Conservation (phyloP, 2,113 vertebrate genomes). For the Sebastes fasciatus region DNA sequence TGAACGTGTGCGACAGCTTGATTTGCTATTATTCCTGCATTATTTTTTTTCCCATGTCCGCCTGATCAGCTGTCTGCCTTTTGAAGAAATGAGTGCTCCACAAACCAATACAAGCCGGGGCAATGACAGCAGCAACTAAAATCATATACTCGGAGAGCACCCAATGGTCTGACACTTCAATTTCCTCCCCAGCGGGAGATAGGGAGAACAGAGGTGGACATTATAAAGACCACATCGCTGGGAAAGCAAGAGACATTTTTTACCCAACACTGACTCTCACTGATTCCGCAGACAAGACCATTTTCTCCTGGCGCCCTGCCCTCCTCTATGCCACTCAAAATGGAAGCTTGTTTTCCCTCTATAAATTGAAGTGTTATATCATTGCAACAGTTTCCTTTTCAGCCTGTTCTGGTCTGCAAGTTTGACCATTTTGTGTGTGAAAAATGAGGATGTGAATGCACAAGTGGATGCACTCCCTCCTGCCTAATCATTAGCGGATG, state of each 20-base stretch:
- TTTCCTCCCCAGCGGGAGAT: constrained; percentile 79
- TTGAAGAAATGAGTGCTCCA: constrained; percentile 66
- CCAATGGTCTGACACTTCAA: constrained; percentile 81
- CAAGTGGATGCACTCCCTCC: constrained; percentile 51
- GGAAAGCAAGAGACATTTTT: constrained; percentile 68
- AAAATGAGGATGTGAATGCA: constrained; percentile 44
- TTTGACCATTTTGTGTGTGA: constrained; percentile 55
- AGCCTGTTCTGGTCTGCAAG: constrained; percentile 41
- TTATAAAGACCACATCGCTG: constrained; percentile 69
- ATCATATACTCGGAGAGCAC: constrained; percentile 70
- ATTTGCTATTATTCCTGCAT: constrained; percentile 47
- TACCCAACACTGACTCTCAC: constrained; percentile 53
- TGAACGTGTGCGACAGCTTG: not conserved
- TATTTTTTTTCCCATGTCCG: constrained; percentile 15
- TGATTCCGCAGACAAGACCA: constrained; percentile 62
- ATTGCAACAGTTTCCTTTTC: not conserved
- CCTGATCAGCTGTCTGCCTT: constrained; percentile 62
- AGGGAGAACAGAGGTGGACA: constrained; percentile 77
- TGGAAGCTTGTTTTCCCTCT: constrained; percentile 66
- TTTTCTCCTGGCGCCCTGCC: constrained; percentile 63
- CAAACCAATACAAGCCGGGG: constrained; percentile 63
- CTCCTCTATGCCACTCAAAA: constrained; percentile 61
- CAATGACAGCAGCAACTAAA: constrained; percentile 67
- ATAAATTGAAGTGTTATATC: constrained; percentile 52
- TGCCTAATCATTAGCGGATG: constrained; percentile 73